Percentiles rank a stretch among this genome's conserved stretches.
Evolutionary conservation across 1,140 invertebrate species (phyloP).

Genomic region (Temnothorax curvispinosus): DNA sequence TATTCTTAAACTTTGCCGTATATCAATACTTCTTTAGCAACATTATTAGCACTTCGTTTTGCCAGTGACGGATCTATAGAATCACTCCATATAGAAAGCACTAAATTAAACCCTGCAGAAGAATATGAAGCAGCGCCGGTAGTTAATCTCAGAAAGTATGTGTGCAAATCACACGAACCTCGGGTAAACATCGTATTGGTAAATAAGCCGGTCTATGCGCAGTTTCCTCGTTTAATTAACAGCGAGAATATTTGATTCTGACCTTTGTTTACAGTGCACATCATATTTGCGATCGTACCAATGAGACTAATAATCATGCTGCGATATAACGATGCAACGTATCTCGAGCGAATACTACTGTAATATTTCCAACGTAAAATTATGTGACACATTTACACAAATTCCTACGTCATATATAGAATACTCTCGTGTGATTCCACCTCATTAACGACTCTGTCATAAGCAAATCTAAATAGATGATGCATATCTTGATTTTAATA

Average conservation of each 20-base stretch:
- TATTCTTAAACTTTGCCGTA: constrained; percentile 62
- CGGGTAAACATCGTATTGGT: not conserved
- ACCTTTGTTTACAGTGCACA: constrained; percentile 52
- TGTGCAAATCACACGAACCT: constrained; percentile 15
- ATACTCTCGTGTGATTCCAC: not conserved
- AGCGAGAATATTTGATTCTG: constrained; percentile 60
- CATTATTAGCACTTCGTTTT: constrained; percentile 67
- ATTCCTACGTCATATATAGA: not conserved
- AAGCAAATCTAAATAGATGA: not conserved
- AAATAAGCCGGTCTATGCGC: constrained; percentile 31
- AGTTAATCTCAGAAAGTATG: constrained; percentile 46
- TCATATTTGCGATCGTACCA: constrained; percentile 52
- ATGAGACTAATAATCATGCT: constrained; percentile 58
- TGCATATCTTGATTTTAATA: not conserved
- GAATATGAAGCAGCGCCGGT: not conserved
- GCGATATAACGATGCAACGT: constrained; percentile 34
- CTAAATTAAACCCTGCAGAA: not conserved
- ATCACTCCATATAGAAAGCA: not conserved
- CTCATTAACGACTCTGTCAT: not conserved
- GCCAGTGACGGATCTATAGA: constrained; percentile 11
- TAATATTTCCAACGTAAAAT: constrained; percentile 41
- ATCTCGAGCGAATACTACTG: not conserved
- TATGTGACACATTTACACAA: not conserved
- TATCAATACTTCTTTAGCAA: constrained; percentile 60
- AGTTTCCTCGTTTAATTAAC: constrained; percentile 59